Evolutionary conservation across 2,888 invertebrate species (phyloP), one percentile per base, ranked within the genome.

Genomic region (Trypoxylon attenuatum): DNA sequence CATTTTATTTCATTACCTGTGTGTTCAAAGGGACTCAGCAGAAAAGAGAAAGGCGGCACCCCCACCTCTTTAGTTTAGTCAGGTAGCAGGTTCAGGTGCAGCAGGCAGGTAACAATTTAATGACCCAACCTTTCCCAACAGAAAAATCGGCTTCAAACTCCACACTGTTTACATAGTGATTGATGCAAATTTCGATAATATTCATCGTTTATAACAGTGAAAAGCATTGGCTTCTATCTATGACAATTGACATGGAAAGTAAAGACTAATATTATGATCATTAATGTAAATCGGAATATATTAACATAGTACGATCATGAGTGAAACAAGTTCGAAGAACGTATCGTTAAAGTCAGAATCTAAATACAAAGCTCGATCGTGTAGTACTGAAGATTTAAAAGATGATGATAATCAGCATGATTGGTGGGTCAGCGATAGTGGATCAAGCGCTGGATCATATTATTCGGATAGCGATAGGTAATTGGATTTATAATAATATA

Each of bases 351-450:
- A 62, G 43, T 41, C 67, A 18, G 55, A 61, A 18, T 55, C 43
- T 25, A 65, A 69, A 51, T 61, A 57, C 27, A 55, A 13, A 16
- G 55, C 53, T 8, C 53, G 56, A 54, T 27, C 53, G 23, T 50
- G 41, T 39, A 25, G 65, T n/a, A 29, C 52, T 18, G 67, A 73
- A 13, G 59, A 62, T 47, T 52, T 27, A 8, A 76, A 68, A 55
- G 50, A 63, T 13, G 72, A 79, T 22, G 84, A 84, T 46, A 79
- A 82, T 33, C 82, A 86, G 54, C 80, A 83, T 10, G 81, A 82
- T 29, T 86, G 86, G 81, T 87, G 87, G 86, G 84, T 84, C 22
- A 87, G 85, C 61, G 86, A 86, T 23, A 86, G 85, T 63, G 84
- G 82, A 43, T 87, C 87, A 15, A 86, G 84, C 68, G 82, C 82